A percentile compares a stretch with the other conserved stretches of the same genome.
phyloP scores from a whole-genome alignment of 2,888 invertebrate species.

The Sicus ferrugineus region DNA sequence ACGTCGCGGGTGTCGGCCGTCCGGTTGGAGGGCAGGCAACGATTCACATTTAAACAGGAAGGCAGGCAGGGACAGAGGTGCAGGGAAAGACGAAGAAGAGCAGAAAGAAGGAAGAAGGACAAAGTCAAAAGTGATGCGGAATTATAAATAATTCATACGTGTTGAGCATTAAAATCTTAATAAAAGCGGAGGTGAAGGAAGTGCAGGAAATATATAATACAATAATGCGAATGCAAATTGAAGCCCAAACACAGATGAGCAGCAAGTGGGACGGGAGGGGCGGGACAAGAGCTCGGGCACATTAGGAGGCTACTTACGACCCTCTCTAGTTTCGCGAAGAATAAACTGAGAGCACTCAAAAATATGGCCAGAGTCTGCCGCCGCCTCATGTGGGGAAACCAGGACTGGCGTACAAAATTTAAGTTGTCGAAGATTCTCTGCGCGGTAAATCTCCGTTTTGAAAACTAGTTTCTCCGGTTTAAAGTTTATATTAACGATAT shows the following conservation, averaged over 20 bases:
- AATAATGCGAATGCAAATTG: constrained; percentile 44
- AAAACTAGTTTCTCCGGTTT: too few species aligned
- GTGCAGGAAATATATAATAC: constrained; percentile 48
- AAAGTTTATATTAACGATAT: too few species aligned
- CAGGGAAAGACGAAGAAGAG: constrained; percentile 19
- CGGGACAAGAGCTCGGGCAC: background rate
- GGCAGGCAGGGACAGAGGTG: background rate
- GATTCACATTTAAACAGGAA: constrained; percentile 12
- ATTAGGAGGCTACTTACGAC: background rate
- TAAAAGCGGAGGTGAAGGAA: constrained; percentile 31
- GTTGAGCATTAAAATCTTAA: constrained; percentile 48
- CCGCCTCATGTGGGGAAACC: constrained; percentile 23
- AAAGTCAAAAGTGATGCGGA: constrained; percentile 37
- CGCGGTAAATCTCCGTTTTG: too few species aligned
- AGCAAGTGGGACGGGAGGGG: constrained; percentile 22
- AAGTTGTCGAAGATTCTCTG: too few species aligned
- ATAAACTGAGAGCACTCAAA: too few species aligned
- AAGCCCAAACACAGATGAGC: constrained; percentile 27
- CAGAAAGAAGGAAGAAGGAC: constrained; percentile 10
- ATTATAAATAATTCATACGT: constrained; percentile 55
- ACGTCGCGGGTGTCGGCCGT: background rate
- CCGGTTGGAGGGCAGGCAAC: constrained; percentile 15
- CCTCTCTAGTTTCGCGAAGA: background rate
- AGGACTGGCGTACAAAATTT: too few species aligned
- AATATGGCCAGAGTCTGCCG: too few species aligned